Evolutionary conservation across 2,888 invertebrate species (phyloP).

Genomic region (Syritta pipiens): DNA sequence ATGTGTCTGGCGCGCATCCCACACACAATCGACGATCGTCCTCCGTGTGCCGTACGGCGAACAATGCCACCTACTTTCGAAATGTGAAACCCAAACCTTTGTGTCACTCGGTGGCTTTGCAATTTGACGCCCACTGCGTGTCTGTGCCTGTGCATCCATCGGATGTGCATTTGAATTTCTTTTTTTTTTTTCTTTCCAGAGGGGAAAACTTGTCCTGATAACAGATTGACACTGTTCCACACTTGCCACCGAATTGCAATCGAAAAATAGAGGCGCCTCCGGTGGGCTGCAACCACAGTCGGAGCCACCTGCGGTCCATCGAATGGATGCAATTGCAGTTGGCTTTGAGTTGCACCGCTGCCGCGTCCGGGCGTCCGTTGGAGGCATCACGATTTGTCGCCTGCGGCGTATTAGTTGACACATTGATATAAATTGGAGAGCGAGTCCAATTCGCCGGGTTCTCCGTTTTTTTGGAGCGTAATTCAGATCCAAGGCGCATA

Average conservation of each 20-base stretch:
- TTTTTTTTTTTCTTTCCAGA: constrained; percentile 43
- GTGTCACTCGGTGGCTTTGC: constrained; percentile 43
- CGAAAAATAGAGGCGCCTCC: constrained; percentile 1
- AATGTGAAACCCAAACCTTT: constrained; percentile 55
- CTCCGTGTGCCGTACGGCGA: neutral
- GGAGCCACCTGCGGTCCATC: constrained; percentile 24
- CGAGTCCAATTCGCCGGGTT: constrained; percentile 40
- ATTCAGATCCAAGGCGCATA: constrained; percentile 45
- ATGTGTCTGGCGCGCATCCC: constrained; percentile 41
- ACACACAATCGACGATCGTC: constrained; percentile 31
- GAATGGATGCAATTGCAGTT: constrained; percentile 15
- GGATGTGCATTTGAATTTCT: constrained; percentile 21
- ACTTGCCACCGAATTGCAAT: constrained; percentile 37
- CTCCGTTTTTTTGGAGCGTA: constrained; percentile 43
- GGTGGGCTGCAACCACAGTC: constrained; percentile 26
- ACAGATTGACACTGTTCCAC: constrained; percentile 60
- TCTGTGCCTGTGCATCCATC: constrained; percentile 34
- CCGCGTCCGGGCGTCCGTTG: neutral
- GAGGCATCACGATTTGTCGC: constrained; percentile 65
- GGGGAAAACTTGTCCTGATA: constrained; percentile 44
- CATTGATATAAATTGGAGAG: constrained; percentile 67
- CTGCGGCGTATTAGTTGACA: constrained; percentile 59
- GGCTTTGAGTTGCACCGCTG: constrained; percentile 1
- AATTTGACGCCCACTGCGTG: constrained; percentile 49
- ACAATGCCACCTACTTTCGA: constrained; percentile 62